Evolutionary conservation across 2,888 invertebrate genomes (phyloP), one percentile per base, ranked within the genome.

Genomic region (Erannis defoliaria): DNA sequence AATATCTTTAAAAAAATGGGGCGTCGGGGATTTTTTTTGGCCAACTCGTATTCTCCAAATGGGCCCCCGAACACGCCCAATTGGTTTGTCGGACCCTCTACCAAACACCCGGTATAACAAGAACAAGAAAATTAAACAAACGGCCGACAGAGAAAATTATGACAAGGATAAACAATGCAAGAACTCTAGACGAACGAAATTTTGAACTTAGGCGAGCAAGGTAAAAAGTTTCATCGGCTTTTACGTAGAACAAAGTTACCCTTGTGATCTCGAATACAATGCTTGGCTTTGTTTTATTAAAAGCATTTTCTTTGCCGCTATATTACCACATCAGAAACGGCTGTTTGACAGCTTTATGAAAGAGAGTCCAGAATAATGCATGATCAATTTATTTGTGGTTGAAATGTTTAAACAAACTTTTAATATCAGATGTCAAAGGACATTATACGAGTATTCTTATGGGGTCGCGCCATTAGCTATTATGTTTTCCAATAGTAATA

Each of bases 201-300:
- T 50, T 26, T 19, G 9, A 5, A 29, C 35, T n/a, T 1, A 21
- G 6, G 1, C 6, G 21, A 9, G 23, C n/a, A 18, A 46, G 21
- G 29, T 10, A 46, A 51, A 59, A 59, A 53, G 21, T 51, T 53
- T 40, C 53, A 59, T 40, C 23, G 19, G 38, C 26, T 59, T 53
- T 19, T 12, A 31, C 29, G 67, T 56, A 37, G 55, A 69, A 77
- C 73, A 73, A 70, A 66, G 70, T 37, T 60, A 42, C 66, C 12
- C 40, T 43, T 33, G 58, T 53, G 46, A 53, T 46, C 45, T 21
- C 51, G 21, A 46, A 33, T 31, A 59, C 53, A 53, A 59, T 59
- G 31, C 53, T 31, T 45, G 38, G 38, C 46, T 46, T 53, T 38
- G 45, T 51, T 37, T 51, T 45, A 26, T 29, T 45, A 51, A 51